These are phyloP conservation scores for Linurgus olivaceus DNA, from an alignment of 2,797 vertebrate species.

Conservation along the genomic window DNA sequence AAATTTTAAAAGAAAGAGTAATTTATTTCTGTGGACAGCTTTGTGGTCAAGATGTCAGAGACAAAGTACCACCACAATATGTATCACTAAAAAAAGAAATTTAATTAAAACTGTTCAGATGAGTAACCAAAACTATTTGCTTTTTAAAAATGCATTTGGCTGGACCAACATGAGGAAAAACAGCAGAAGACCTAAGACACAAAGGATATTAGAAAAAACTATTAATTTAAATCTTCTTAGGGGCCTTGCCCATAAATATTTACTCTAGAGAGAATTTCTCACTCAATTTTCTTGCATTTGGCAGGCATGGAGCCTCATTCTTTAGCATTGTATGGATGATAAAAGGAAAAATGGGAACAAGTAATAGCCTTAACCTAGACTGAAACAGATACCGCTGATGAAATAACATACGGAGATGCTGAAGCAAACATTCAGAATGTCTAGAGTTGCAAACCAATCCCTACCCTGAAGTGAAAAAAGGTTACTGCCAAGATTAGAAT, in stretches of 20 bases:
- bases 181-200: neutral
- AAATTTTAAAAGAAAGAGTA: neutral
- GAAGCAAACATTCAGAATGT: constrained; percentile 10
- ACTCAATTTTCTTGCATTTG: neutral
- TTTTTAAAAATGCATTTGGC: neutral
- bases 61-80: neutral
- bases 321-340: neutral
- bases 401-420: neutral
- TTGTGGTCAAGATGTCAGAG: neutral
- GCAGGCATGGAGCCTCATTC: neutral
- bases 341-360: neutral
- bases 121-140: neutral
- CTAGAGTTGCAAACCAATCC: constrained; percentile 12
- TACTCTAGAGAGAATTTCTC: neutral
- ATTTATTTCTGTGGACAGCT: neutral
- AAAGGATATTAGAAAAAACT: neutral
- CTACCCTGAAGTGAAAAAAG: neutral
- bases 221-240: neutral
- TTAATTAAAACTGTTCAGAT: neutral
- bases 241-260: neutral
- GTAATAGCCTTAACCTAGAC: neutral
- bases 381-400: neutral
- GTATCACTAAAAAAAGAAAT: neutral
- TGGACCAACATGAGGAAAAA: neutral
- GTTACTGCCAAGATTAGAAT: neutral